phyloP scores from a whole-genome alignment of 64 coral and sea anemone genomes.

The Stichodactyla helianthus region DNA sequence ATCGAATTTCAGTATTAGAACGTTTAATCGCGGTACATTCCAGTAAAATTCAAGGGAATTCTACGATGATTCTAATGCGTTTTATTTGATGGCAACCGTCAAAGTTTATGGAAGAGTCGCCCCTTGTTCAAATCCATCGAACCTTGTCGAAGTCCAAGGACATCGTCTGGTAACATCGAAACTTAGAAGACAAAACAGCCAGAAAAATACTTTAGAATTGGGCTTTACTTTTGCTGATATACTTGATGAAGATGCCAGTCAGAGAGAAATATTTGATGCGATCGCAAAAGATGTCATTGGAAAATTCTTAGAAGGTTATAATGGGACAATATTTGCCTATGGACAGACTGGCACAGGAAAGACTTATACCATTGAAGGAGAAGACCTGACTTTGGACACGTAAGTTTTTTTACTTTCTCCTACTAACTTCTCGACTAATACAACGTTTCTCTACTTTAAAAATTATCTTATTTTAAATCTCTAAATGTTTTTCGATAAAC shows the following conservation, averaged over 20 bases:
- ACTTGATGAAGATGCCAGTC: conserved; percentile 18
- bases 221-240: conserved; percentile 33
- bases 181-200: neutral
- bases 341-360: conserved; percentile 55
- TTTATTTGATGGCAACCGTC: conserved; percentile 34
- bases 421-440: too few relatives aligned
- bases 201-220: neutral
- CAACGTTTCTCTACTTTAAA: too few relatives aligned
- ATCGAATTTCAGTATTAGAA: neutral
- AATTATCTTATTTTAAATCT: too few relatives aligned
- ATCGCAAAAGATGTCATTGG: conserved; percentile 37
- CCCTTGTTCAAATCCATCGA: neutral
- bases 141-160: neutral
- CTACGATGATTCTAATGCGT: neutral
- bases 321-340: conserved; percentile 60
- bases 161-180: neutral
- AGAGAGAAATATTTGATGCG: conserved; percentile 35
- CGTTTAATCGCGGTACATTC: neutral
- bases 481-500: too few relatives aligned
- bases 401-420: neutral
- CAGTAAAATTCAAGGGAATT: neutral
- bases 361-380: conserved; percentile 48
- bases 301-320: conserved; percentile 45
- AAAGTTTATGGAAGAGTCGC: conserved; percentile 50
- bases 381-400: neutral